Base-by-base conservation (phyloP, 23 tunicate genomes). In the Ciona savignyi region DNA sequence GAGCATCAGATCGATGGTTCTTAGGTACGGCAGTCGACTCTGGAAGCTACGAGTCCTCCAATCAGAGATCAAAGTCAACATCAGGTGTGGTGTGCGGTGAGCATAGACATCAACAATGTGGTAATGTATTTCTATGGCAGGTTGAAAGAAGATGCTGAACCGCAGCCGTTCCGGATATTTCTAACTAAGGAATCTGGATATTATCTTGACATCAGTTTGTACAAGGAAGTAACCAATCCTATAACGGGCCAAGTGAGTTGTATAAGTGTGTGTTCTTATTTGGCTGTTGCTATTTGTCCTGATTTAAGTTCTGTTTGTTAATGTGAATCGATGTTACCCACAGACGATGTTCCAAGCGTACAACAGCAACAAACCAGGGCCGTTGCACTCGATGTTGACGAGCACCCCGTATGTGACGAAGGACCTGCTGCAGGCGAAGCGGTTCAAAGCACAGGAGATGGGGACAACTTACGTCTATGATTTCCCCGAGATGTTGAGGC, bases 41-140 rank as follows among this genome's bases (percentile, higher is more conserved):
- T 95, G 99, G 99, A 90, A 95, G 81, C 67, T 95, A 77, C 62
- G 99, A 68, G 99, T 95, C 34, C 33, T 90, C 23, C 99, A 95
- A 60, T 96, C 99, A n/a, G 99, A 95, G 51, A 84, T 95, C 32
- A 95, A 95, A 78, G 93, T 95, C 70, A 95, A 95, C 74, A 86
- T 95, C 70, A 85, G 99, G 89, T 77, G n/a, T n/a, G n/a, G n/a
- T n/a, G n/a, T n/a, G n/a, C n/a, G n/a, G n/a, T n/a, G n/a, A n/a
- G n/a, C n/a, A n/a, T n/a, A n/a, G n/a, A n/a, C n/a, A n/a, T n/a
- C n/a, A n/a, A n/a, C 26, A 23, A 23, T 65, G 21, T n/a, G 0
- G 24, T 27, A 21, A n/a, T 23, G 15, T 19, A 65, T 15, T 73
- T 78, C 15, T 75, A 4, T 65, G 25, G 35, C 60, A 91, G 97